Evolutionary conservation across 2,797 vertebrate species (phyloP).

Genomic region (Tapirus indicus): DNA sequence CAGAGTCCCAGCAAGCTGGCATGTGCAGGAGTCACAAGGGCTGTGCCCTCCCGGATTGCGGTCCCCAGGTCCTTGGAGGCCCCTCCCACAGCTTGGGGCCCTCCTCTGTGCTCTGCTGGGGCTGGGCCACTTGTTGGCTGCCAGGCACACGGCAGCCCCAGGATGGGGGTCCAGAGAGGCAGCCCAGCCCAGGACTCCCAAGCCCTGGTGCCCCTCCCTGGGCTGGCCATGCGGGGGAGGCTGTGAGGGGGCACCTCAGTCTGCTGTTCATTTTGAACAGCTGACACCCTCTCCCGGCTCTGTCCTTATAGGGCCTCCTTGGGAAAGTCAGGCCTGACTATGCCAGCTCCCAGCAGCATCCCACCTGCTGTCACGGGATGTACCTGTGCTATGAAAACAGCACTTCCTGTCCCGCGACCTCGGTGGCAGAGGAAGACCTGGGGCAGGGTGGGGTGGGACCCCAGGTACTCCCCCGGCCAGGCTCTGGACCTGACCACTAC

Average conservation of each 20-base stretch:
- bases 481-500: not conserved
- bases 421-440: not conserved
- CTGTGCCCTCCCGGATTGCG: not conserved
- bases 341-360: slow-evolving; percentile 74
- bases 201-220: no score
- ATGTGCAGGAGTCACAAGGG: accelerated
- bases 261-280: slow-evolving; percentile 84
- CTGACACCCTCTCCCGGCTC: slow-evolving; percentile 75
- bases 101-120: not conserved
- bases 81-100: not conserved
- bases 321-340: slow-evolving; percentile 64
- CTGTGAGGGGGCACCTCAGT: not conserved
- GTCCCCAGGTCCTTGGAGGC: not conserved
- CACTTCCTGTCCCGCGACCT: slow-evolving; percentile 55
- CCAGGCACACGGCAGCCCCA: not conserved
- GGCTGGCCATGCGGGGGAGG: slow-evolving; percentile 57
- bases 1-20: not conserved
- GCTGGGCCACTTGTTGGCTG: not conserved
- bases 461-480: not conserved
- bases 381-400: slow-evolving; percentile 76
- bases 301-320: slow-evolving; percentile 68
- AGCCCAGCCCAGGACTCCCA: not conserved
- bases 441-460: not conserved
- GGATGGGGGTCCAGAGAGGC: not conserved
- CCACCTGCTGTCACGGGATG: slow-evolving; percentile 80